A percentile compares a stretch with the other conserved stretches of the same genome.
Evolutionary conservation across 2,113 vertebrate species (phyloP).

Genomic region (Cynopterus brachyotis): DNA sequence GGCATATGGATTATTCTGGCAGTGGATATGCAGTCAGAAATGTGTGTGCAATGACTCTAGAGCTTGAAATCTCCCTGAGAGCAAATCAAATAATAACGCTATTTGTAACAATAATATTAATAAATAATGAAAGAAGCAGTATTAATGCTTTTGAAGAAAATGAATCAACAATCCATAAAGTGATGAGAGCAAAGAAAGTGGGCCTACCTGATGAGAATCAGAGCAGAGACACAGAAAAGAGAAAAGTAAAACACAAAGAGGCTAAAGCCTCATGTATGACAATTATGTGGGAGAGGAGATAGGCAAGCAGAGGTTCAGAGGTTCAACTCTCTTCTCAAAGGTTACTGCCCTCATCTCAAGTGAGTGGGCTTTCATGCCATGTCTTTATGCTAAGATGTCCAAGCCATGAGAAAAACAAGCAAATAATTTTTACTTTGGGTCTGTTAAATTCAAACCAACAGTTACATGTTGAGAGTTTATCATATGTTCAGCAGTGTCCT

Average conservation of each 20-base stretch:
- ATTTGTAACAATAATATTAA: slow-evolving; percentile 59
- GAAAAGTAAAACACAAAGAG: neutral
- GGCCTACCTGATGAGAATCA: neutral
- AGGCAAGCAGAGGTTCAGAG: neutral
- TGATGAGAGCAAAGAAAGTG: slow-evolving; percentile 3
- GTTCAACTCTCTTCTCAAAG: neutral
- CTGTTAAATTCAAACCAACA: neutral
- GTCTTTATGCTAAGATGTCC: neutral
- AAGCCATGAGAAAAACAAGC: neutral
- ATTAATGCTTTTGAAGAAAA: slow-evolving; percentile 77
- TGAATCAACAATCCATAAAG: slow-evolving; percentile 68
- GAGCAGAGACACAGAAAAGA: neutral
- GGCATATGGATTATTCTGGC: slow-evolving; percentile 85
- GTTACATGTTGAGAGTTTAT: neutral
- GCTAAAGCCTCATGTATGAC: neutral
- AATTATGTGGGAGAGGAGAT: neutral
- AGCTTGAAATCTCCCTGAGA: slow-evolving; percentile 56
- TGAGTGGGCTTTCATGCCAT: neutral
- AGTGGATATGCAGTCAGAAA: slow-evolving; percentile 54
- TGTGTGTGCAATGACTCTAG: slow-evolving; percentile 12
- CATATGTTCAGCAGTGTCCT: neutral
- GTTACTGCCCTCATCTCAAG: too few relatives aligned
- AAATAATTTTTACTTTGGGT: neutral
- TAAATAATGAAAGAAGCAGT: slow-evolving; percentile 73
- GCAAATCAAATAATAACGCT: slow-evolving; percentile 46